These are phyloP conservation scores for Orussus abietinus DNA, from an alignment of 1,140 invertebrate species.

Conservation along the genomic window DNA sequence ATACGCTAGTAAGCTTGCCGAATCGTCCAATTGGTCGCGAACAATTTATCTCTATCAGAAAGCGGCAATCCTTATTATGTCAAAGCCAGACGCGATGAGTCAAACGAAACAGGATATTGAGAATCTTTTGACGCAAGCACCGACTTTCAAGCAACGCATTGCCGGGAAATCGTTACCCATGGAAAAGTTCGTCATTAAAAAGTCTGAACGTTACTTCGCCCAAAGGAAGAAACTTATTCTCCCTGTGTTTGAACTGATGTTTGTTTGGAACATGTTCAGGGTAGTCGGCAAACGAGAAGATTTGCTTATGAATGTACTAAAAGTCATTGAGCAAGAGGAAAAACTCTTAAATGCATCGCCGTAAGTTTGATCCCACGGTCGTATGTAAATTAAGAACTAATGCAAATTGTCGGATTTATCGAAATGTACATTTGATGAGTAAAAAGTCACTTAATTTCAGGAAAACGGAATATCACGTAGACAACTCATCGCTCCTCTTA, in stretches of 20 bases:
- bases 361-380: no score
- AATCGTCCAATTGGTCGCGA: constrained; percentile 85
- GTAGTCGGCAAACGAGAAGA: constrained; percentile 71
- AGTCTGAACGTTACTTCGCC: constrained; percentile 72
- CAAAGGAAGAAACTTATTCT: constrained; percentile 73
- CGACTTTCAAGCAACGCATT: constrained; percentile 81
- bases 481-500: constrained; percentile 75
- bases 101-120: constrained; percentile 54
- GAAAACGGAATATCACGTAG: constrained; percentile 62
- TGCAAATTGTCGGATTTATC: constrained; percentile 6
- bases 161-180: constrained; percentile 95
- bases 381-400: no score
- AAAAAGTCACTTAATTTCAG: constrained; percentile 21
- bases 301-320: constrained; percentile 67
- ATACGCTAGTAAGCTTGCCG: constrained; percentile 69
- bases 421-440: constrained; percentile 2
- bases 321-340: constrained; percentile 66
- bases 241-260: constrained; percentile 85
- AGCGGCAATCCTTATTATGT: constrained; percentile 76
- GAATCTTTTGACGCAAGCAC: constrained; percentile 67
- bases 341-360: constrained; percentile 35
- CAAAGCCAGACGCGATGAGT: constrained; percentile 55
- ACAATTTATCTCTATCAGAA: constrained; percentile 89
- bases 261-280: constrained; percentile 91
- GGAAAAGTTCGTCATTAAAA: constrained; percentile 92